Percentiles rank a stretch among this genome's conserved stretches.
Evolutionary conservation across 23 tunicate genomes (phyloP).

Genomic region (Ascidia mentula): DNA sequence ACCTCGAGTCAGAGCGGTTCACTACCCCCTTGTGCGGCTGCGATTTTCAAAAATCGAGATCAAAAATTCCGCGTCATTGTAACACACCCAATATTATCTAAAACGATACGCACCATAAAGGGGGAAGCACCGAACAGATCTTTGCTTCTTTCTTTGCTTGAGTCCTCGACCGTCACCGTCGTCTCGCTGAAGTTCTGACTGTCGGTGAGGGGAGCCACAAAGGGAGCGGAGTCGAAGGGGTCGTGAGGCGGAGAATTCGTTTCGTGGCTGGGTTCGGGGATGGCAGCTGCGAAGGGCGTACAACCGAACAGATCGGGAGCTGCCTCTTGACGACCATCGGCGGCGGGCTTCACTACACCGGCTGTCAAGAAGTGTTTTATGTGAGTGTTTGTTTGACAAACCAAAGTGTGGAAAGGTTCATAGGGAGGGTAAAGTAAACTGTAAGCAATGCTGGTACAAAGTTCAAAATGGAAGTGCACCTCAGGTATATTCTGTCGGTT

Average conservation of each 20-base stretch:
- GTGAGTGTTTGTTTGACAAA: neutral
- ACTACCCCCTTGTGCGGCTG: conserved; percentile 12
- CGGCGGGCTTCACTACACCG: neutral
- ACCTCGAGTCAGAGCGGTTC: neutral
- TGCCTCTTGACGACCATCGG: neutral
- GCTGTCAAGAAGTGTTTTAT: neutral
- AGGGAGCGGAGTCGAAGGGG: conserved; percentile 28
- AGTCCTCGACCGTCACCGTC: neutral
- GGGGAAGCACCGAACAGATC: conserved; percentile 79
- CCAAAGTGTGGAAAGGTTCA: too few relatives aligned
- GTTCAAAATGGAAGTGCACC: too few relatives aligned
- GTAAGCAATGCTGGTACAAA: neutral
- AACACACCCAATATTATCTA: neutral
- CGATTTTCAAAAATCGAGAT: neutral
- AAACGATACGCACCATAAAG: conserved; percentile 20
- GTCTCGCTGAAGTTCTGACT: neutral
- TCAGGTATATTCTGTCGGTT: too few relatives aligned
- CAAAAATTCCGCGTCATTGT: neutral
- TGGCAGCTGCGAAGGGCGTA: conserved; percentile 38
- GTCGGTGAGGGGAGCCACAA: neutral
- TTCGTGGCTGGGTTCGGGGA: conserved; percentile 12
- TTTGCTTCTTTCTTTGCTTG: conserved; percentile 23
- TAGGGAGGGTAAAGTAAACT: neutral
- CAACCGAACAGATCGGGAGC: conserved; percentile 60
- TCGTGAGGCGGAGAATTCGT: conserved; percentile 21